Evolutionary conservation across 2,797 vertebrate species (phyloP), one percentile per base, ranked within the genome.

Genomic region (Neosalanx taihuensis): DNA sequence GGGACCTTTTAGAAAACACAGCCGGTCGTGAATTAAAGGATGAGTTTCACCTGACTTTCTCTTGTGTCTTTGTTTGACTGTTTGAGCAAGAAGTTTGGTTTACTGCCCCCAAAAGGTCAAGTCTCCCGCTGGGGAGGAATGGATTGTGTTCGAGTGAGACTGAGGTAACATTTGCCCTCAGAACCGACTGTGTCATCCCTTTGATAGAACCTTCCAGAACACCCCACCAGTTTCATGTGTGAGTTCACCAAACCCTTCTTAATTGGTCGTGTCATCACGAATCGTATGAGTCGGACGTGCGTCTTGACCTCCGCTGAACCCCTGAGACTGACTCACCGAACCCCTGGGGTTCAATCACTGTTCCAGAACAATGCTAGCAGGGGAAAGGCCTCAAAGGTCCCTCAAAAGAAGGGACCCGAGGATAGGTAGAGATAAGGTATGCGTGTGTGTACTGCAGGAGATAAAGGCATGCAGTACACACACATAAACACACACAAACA

Each of bases 1-100:
- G 78, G 77, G 79, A 85, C 81, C 85, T 90, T 87, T 90, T 84
- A 1, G 18, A 75, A 83, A 86, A 85, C 70, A 73, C 67, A n/a
- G n/a, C n/a, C 56, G 56, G 31, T 74, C 78, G 77, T 68, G 64
- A 85, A 81, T 86, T 74, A 71, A 76, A 79, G 85, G 76, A 84
- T 85, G 66, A 85, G 83, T 89, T 41, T 13, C 0, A 41, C 37
- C 77, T 79, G 76, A 74, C n/a, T 56, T 31, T 56, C 30, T 56
- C 6, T 12, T 56, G 26, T 6, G 5, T 51, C 10, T 17, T 30
- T 29, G 26, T 13, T 2, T 6, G 15, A 31, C 10, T 31, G n/a
- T 31, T 10, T 31, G 29, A 3, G 73, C 64, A 80, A 78, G 80
- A 83, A 81, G 76, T 87, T 84, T 64, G 79, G 70, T 91, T 87